Percentiles rank a stretch among this genome's conserved stretches.
phyloP scores from a whole-genome alignment of 1,140 invertebrate species.

The Ceratosolen fusciceps region DNA sequence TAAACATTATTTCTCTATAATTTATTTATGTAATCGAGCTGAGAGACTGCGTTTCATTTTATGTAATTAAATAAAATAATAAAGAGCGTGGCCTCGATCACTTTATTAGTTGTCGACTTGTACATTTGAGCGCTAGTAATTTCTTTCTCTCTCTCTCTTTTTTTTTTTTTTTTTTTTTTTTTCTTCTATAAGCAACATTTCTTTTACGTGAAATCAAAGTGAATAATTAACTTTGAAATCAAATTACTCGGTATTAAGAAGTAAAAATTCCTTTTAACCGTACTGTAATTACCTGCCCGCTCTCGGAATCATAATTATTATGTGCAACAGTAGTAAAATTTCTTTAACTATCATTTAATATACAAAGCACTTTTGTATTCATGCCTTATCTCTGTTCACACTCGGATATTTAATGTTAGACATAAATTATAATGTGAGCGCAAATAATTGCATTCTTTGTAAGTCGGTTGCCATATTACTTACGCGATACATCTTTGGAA shows the following conservation, averaged over 20 bases:
- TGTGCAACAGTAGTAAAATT: constrained; percentile 27
- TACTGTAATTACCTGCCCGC: background rate
- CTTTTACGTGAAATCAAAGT: too few relatives aligned
- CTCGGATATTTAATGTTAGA: constrained; percentile 38
- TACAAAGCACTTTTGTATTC: constrained; percentile 42
- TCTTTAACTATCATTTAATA: constrained; percentile 33
- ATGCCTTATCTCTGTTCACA: constrained; percentile 36
- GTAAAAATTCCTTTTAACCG: constrained; percentile 2
- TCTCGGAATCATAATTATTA: constrained; percentile 16
- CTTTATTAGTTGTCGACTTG: too few relatives aligned
- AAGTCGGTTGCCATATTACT: background rate
- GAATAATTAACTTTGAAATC: background rate
- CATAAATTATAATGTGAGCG: constrained; percentile 36
- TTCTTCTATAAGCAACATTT: background rate
- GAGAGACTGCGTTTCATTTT: too few relatives aligned
- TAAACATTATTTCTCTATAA: too few relatives aligned
- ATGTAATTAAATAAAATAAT: too few relatives aligned
- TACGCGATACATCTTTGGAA: constrained; percentile 8
- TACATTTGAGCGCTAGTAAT: too few relatives aligned
- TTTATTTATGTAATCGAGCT: too few relatives aligned
- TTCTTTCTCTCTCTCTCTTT: too few relatives aligned
- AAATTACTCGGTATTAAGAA: background rate
- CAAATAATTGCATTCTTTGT: constrained; percentile 42
- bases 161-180: too few relatives aligned
- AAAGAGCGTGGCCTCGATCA: too few relatives aligned